Conservation (phyloP, 2,113 vertebrate genomes). For the Pogonocichla stellata region DNA sequence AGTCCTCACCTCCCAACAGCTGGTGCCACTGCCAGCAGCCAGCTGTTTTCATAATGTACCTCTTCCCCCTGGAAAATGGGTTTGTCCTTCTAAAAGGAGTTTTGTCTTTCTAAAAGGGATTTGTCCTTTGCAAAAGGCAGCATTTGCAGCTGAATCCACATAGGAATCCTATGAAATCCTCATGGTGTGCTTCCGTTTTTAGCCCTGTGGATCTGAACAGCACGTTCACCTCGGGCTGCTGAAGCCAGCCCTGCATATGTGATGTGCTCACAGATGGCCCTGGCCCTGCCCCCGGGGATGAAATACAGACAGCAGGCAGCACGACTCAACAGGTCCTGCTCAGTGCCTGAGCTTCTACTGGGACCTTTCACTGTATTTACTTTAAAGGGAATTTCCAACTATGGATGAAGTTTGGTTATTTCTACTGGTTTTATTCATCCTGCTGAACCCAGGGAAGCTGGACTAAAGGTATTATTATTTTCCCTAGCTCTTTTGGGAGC, state of each 20-base stretch:
- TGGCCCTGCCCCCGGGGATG: neutral
- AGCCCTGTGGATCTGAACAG: neutral
- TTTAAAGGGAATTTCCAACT: neutral
- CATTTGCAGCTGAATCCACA: neutral
- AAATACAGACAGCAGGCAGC: slow-evolving; percentile 4
- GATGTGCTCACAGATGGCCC: neutral
- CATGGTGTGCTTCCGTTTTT: neutral
- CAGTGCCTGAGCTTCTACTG: neutral
- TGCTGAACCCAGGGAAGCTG: neutral
- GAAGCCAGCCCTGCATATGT: neutral
- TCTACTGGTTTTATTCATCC: neutral
- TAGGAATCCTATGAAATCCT: neutral
- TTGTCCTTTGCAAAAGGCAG: neutral
- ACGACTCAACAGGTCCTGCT: slow-evolving; percentile 19
- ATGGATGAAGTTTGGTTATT: neutral
- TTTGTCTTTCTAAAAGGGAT: neutral
- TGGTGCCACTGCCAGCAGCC: neutral
- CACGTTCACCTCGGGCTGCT: neutral
- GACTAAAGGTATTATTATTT: neutral
- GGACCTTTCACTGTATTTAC: neutral
- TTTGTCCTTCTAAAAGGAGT: neutral
- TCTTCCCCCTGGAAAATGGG: neutral
- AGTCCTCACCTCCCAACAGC: neutral
- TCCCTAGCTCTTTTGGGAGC: neutral
- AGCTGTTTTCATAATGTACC: neutral